Base-by-base conservation (phyloP, 2,888 invertebrate genomes). In the Pollenia labialis region DNA sequence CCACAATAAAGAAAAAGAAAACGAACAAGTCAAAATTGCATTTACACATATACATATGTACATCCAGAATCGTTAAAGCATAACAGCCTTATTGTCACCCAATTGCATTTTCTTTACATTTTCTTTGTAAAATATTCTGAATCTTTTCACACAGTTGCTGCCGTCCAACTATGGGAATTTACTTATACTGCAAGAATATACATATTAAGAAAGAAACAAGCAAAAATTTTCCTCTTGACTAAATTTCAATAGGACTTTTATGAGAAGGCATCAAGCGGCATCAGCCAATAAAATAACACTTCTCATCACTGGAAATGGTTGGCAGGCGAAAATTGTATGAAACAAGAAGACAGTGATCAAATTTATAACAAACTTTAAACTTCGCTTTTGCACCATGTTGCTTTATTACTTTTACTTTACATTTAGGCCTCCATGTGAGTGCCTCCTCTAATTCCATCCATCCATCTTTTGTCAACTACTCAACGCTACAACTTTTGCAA, bases 151-250 rank as follows among this genome's bases (percentile, higher is more conserved):
- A 32, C 48, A 58, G 12, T 16, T 32, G 32, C 32, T 32, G 62
- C 48, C 52, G 54, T 46, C 71, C 68, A 66, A 76, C 46, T 62
- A 23, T 69, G 12, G 42, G 23, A 23, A 50, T 68, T 52, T 44
- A 4, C 10, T 18, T 1, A 9, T 40, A 50, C 3, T n/a, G 40
- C 4, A 56, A 44, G 44, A 11, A 72, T 9, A 16, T n/a, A n/a
- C n/a, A n/a, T 62, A 11, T 12, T 11, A 4, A 62, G 11, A 40
- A 66, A 81, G 32, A 54, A 14, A 64, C 12, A 50, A 56, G 18
- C 44, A 44, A 11, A 75, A 64, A 80, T 86, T 86, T 86, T 86
- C 82, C 71, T 71, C 86, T 80, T 80, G 64, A 83, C 56, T 80
- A 52, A 54, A n/a, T 76, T 80, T 79, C 69, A 75, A 86, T 83